A percentile compares a stretch with the other conserved stretches of the same genome.
Evolutionary conservation across 2,888 invertebrate genomes (phyloP).

Genomic region (Conomelus anceps): DNA sequence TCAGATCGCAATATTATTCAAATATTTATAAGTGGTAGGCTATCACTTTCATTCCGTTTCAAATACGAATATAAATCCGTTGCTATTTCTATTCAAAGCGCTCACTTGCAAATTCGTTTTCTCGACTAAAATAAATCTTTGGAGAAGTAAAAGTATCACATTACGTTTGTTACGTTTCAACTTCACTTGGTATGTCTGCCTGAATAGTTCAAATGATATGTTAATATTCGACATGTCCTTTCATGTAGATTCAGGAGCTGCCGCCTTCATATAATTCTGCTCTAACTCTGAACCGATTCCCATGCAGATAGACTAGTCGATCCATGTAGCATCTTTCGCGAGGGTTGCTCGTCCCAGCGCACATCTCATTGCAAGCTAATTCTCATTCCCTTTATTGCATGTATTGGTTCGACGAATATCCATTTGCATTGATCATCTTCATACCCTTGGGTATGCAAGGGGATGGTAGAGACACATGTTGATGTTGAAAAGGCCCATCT

Average conservation of each 20-base stretch:
- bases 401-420: neutral
- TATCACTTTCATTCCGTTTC: neutral
- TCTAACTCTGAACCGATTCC: neutral
- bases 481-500: no score
- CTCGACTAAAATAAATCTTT: neutral
- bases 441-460: neutral
- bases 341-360: neutral
- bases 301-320: neutral
- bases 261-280: neutral
- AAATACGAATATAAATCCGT: neutral
- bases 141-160: neutral
- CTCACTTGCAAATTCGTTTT: neutral
- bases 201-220: neutral
- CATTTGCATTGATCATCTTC: neutral
- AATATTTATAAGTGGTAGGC: neutral
- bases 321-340: neutral
- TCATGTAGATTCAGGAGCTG: neutral
- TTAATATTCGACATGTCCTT: neutral
- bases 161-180: neutral
- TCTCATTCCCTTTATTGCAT: neutral
- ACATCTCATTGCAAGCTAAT: neutral
- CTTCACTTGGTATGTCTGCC: neutral
- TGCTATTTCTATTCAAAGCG: neutral
- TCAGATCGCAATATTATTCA: neutral
- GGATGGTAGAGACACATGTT: neutral